A percentile compares a stretch with the other conserved stretches of the same genome.
Conservation (phyloP, 2,888 invertebrate genomes). For the Tubulanus polymorphus region DNA sequence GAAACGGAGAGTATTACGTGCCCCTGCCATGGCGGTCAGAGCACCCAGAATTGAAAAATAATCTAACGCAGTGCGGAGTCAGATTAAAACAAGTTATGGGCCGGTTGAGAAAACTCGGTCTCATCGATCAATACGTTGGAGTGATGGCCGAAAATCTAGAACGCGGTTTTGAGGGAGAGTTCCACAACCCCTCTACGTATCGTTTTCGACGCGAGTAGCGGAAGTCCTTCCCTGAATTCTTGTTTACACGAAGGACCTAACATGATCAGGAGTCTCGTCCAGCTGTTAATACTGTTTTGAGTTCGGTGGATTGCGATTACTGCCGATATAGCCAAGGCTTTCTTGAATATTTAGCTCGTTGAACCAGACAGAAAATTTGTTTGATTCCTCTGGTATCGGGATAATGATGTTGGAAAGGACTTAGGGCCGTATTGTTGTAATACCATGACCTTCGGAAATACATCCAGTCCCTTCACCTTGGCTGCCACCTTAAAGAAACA, state of each 20-base stretch:
- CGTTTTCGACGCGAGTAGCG: not conserved
- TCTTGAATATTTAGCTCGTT: not conserved
- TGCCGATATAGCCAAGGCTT: not conserved
- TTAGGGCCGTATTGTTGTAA: constrained; percentile 9
- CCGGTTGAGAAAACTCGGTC: not conserved
- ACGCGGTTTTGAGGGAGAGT: no score
- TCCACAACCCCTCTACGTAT: not conserved
- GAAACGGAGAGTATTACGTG: not conserved
- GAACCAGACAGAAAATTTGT: not conserved
- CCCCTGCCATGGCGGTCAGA: not conserved
- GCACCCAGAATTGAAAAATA: not conserved
- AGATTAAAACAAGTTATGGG: not conserved
- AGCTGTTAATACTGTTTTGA: not conserved
- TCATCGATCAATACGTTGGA: not conserved
- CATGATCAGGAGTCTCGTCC: not conserved
- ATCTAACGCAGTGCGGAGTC: not conserved
- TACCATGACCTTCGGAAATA: constrained; percentile 13
- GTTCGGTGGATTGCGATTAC: not conserved
- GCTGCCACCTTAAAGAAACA: not conserved
- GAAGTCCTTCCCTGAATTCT: not conserved
- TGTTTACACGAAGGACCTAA: not conserved
- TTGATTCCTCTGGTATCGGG: not conserved
- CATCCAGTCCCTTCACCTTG: constrained; percentile 1
- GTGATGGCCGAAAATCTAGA: not conserved
- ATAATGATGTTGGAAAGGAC: not conserved